These are phyloP conservation scores for Mythimna impura DNA, from an alignment of 2,888 invertebrate genomes.

Conservation along the genomic window DNA sequence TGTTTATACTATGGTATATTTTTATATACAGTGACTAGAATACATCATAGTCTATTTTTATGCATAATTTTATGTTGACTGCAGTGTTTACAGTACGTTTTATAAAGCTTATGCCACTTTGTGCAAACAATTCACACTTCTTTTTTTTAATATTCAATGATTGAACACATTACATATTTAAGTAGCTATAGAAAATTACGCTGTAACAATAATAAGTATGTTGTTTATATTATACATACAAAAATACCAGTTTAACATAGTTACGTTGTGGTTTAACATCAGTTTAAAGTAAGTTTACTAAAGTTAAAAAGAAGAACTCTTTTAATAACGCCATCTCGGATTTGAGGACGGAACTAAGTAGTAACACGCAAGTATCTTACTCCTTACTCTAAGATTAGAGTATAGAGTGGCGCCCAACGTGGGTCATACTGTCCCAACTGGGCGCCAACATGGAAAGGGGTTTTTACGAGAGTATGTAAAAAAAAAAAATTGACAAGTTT, in stretches of 20 bases:
- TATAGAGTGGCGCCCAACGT: constrained; percentile 3
- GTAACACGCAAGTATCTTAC: neutral
- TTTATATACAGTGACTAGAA: constrained; percentile 33
- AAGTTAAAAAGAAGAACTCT: neutral
- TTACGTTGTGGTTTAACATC: neutral
- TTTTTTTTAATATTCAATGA: constrained; percentile 6
- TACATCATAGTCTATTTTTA: constrained; percentile 1
- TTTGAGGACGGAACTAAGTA: neutral
- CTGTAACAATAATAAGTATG: too few species aligned
- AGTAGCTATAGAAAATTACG: neutral
- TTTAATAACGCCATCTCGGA: constrained; percentile 21
- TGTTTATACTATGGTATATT: constrained; percentile 19
- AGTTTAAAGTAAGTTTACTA: constrained; percentile 8
- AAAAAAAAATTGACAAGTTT: neutral
- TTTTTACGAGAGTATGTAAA: neutral
- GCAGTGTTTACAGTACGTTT: constrained; percentile 2
- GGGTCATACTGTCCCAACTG: neutral
- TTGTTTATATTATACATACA: neutral
- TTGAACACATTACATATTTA: neutral
- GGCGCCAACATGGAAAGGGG: neutral
- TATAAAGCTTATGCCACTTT: constrained; percentile 3
- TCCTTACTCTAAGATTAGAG: neutral
- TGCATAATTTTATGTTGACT: neutral
- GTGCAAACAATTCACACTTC: neutral
- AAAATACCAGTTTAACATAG: neutral